Evolutionary conservation across 2,797 vertebrate species (phyloP), one percentile per base, ranked within the genome.

Genomic region (Spinus olivaceus): DNA sequence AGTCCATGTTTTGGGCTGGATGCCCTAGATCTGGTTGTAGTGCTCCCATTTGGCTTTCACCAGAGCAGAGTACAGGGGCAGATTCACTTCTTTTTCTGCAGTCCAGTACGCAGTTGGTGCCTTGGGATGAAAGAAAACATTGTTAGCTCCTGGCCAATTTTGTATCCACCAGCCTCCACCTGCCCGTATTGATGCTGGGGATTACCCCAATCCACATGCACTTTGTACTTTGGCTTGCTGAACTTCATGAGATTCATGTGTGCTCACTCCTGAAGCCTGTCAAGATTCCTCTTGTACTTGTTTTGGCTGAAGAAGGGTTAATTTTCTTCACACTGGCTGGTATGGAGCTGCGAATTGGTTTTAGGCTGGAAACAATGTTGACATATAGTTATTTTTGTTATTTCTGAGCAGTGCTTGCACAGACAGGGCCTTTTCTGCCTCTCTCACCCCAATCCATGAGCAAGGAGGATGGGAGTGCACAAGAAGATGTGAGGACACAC

Each of bases 391-490:
- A 1, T 5, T 78, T 83, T 47, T 1, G 1, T 22, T 60, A 28
- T 2, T 53, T 19, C 5, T 65, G 32, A 70, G 14, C 33, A 56
- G 32, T 1, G 1, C 16, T 60, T 27, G 37, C 13, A 33, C 7
- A 50, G 28, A 9, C 27, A 69, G n/a, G 13, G 3, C 3, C 12
- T 54, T 81, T 73, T 50, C 14, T 61, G 17, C 20, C 14, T 39
- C 20, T 12, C 32, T 82, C 37, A 18, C 8, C 1, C 14, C 14
- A 24, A 6, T 8, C 6, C 5, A 16, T 27, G 28, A 51, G 12
- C 0, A 0, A 56, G 35, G 6, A 28, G 18, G 7, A 10, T 6
- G 11, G 9, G 10, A 5, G 2, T 20, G 10, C 18, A 27, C 20
- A 37, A 33, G 42, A 32, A 49, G 5, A 1, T 72, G n/a, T 19